These are phyloP conservation scores for Himalopsyche japonica DNA, from an alignment of 2,888 invertebrate species.

Conservation along the genomic window DNA sequence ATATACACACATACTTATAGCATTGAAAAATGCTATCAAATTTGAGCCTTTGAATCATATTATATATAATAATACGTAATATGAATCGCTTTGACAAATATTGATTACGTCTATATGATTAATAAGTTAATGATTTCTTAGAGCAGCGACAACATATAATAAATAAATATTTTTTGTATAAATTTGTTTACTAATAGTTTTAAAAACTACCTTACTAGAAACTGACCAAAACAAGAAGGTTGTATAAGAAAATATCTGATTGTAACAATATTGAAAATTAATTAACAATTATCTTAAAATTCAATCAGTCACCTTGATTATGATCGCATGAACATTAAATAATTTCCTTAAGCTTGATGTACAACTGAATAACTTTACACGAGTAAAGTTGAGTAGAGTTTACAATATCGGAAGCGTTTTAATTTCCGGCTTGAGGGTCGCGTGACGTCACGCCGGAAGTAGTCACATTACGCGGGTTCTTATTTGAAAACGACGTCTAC, in stretches of 20 bases:
- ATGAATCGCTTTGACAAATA: too few relatives aligned
- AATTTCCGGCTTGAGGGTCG: slow-evolving; percentile 34
- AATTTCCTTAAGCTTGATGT: neutral
- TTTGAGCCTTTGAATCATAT: neutral
- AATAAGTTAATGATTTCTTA: too few relatives aligned
- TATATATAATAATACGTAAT: too few relatives aligned
- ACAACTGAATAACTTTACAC: neutral
- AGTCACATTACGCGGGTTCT: slow-evolving; percentile 16
- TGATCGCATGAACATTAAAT: neutral
- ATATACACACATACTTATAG: neutral
- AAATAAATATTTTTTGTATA: too few relatives aligned
- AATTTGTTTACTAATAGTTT: too few relatives aligned
- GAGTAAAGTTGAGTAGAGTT: neutral
- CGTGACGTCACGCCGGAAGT: slow-evolving; percentile 39
- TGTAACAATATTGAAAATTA: too few relatives aligned
- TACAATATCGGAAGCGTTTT: slow-evolving; percentile 31
- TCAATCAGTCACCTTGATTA: neutral
- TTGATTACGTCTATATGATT: too few relatives aligned
- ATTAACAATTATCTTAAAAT: too few relatives aligned
- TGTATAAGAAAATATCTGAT: too few relatives aligned
- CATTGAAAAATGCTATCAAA: neutral
- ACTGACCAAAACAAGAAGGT: too few relatives aligned
- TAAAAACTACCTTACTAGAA: too few relatives aligned
- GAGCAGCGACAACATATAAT: too few relatives aligned
- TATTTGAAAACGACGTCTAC: slow-evolving; percentile 2